These are phyloP conservation scores for Pycnonotus jocosus DNA, from an alignment of 2,113 vertebrate genomes.

Conservation along the genomic window DNA sequence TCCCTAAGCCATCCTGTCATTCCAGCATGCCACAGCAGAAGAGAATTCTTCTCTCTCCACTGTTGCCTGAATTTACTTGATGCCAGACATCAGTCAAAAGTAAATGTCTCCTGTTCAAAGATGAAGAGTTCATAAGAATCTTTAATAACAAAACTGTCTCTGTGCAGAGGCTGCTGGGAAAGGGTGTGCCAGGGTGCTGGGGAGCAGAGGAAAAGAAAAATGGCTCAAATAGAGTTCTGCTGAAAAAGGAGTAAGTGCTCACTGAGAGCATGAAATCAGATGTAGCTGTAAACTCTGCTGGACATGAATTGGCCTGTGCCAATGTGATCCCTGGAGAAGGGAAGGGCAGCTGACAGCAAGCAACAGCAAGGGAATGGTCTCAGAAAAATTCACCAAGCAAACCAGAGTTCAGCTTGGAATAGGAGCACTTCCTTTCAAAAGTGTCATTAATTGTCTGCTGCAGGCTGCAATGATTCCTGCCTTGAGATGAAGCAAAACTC, in stretches of 20 bases:
- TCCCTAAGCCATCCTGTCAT: not conserved
- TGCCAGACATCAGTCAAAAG: not conserved
- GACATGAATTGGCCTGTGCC: not conserved
- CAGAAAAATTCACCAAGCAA: not conserved
- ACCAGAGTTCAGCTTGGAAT: not conserved
- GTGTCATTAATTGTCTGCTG: not conserved
- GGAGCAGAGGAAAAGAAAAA: not conserved
- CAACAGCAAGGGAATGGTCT: not conserved
- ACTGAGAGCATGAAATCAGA: not conserved
- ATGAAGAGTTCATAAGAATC: not conserved
- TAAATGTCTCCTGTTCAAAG: not conserved
- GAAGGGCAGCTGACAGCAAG: not conserved
- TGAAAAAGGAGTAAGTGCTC: not conserved
- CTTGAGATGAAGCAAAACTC: not conserved
- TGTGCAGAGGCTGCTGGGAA: not conserved
- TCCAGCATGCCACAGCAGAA: not conserved
- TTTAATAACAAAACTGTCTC: not conserved
- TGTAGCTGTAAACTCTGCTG: not conserved
- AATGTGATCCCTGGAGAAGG: not conserved
- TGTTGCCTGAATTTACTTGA: not conserved
- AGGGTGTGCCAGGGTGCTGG: not conserved
- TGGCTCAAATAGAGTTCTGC: not conserved
- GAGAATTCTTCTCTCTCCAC: not conserved
- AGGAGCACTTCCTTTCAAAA: not conserved
- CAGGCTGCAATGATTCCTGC: not conserved